These are phyloP conservation scores for Lathamus discolor DNA, from an alignment of 2,113 vertebrate genomes.

Conservation along the genomic window DNA sequence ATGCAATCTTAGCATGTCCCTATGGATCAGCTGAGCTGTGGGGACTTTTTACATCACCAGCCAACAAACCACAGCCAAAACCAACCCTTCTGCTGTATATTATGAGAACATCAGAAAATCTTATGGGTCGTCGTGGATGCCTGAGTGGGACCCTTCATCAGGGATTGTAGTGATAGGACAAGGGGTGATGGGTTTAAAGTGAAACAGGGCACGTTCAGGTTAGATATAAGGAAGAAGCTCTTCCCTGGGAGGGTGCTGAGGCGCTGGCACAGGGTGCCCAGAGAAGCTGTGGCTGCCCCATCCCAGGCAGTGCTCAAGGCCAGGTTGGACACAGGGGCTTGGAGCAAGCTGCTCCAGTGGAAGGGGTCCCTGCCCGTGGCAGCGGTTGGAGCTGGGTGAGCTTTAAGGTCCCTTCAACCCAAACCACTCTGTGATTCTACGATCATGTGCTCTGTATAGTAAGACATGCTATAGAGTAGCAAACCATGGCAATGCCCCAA, in stretches of 20 bases:
- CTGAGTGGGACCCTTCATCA: too few relatives aligned
- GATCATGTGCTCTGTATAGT: neutral
- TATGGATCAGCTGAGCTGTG: neutral
- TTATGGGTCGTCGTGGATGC: rapidly evolving
- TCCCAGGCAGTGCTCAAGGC: too few relatives aligned
- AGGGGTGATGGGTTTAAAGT: too few relatives aligned
- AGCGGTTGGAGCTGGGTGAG: neutral
- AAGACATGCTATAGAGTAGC: neutral
- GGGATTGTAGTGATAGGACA: too few relatives aligned
- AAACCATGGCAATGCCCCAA: neutral
- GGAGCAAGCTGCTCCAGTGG: neutral
- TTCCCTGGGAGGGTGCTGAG: too few relatives aligned
- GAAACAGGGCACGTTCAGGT: too few relatives aligned
- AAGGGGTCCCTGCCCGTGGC: neutral
- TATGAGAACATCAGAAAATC: neutral
- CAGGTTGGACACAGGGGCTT: too few relatives aligned
- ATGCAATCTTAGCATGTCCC: neutral
- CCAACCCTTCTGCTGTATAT: rapidly evolving
- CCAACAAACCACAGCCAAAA: neutral
- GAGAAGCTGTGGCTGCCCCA: too few relatives aligned
- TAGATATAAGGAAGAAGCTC: too few relatives aligned
- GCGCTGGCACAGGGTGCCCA: too few relatives aligned
- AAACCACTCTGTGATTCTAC: neutral
- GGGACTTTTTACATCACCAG: neutral
- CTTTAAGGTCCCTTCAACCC: neutral